Conservation (phyloP, 92 coral and sea anemone genomes). For the Epizoanthus scotinus region DNA sequence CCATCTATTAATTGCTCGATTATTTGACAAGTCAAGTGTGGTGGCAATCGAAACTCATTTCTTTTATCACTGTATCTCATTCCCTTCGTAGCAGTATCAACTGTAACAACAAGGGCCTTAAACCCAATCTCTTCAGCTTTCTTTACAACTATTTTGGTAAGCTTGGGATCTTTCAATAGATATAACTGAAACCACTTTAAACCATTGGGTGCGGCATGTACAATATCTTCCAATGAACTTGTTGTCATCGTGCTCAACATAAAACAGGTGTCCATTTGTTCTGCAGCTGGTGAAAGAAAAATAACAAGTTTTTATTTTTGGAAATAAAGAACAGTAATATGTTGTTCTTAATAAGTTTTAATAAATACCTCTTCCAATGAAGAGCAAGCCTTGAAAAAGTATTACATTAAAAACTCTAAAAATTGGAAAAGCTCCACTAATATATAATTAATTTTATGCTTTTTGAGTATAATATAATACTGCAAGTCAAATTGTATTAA, state of each 20-base stretch:
- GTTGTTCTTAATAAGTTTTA: no score
- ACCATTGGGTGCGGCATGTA: conserved; percentile 39
- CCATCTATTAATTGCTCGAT: conserved; percentile 13
- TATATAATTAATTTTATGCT: no score
- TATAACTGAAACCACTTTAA: conserved; percentile 66
- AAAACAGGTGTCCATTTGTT: conserved; percentile 56
- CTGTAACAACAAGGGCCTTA: conserved; percentile 71
- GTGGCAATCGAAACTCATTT: conserved; percentile 2
- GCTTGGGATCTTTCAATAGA: conserved; percentile 20
- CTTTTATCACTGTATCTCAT: conserved; percentile 7
- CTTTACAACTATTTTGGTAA: conserved; percentile 24
- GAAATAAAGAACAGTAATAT: background rate
- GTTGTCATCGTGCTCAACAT: conserved; percentile 48
- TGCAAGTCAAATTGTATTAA: no score
- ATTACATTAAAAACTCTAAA: no score
- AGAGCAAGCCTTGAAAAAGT: no score
- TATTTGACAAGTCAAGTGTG: conserved; percentile 6
- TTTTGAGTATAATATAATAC: no score
- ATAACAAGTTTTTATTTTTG: background rate
- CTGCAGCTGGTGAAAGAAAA: conserved; percentile 48
- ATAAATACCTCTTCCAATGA: no score
- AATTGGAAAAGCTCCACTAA: no score
- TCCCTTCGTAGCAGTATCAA: conserved; percentile 57
- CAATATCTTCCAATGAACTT: conserved; percentile 58
- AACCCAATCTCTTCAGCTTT: conserved; percentile 71